Conservation (phyloP, 2,113 vertebrate species). For the Etia nguti region DNA sequence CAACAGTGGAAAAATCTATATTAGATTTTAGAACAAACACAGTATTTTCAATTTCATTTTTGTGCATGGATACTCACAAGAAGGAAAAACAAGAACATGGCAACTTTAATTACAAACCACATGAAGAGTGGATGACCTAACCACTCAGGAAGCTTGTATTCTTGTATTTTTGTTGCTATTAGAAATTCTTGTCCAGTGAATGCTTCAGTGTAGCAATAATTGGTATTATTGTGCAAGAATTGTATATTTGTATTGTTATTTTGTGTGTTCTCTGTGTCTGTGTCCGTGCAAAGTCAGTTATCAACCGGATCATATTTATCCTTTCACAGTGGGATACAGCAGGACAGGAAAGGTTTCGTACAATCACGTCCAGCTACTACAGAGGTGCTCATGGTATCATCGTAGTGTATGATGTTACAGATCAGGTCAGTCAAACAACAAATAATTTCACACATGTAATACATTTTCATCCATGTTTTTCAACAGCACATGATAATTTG, state of each 20-base stretch:
- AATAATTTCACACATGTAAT: not conserved
- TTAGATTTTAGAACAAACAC: not conserved
- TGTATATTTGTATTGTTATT: not conserved
- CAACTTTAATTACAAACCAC: not conserved
- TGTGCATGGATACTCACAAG: not conserved
- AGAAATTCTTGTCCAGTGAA: not conserved
- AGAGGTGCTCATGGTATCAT: constrained; percentile 98
- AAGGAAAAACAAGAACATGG: not conserved
- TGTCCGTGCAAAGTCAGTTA: not conserved
- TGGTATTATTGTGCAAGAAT: not conserved
- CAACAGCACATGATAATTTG: not conserved
- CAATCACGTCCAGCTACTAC: constrained; percentile 99
- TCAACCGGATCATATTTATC: not conserved
- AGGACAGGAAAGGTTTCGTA: constrained; percentile 97
- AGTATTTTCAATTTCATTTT: not conserved
- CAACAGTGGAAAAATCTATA: not conserved
- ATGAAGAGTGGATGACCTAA: not conserved
- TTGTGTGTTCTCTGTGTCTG: not conserved
- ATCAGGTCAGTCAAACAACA: constrained; percentile 79
- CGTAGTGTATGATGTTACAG: constrained; percentile 98
- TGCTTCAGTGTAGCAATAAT: not conserved
- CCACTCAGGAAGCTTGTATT: not conserved
- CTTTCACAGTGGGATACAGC: constrained; percentile 92
- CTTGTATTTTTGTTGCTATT: not conserved
- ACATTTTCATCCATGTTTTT: not conserved